phyloP scores from a whole-genome alignment of 2,797 vertebrate species.

The Eulemur mongoz region DNA sequence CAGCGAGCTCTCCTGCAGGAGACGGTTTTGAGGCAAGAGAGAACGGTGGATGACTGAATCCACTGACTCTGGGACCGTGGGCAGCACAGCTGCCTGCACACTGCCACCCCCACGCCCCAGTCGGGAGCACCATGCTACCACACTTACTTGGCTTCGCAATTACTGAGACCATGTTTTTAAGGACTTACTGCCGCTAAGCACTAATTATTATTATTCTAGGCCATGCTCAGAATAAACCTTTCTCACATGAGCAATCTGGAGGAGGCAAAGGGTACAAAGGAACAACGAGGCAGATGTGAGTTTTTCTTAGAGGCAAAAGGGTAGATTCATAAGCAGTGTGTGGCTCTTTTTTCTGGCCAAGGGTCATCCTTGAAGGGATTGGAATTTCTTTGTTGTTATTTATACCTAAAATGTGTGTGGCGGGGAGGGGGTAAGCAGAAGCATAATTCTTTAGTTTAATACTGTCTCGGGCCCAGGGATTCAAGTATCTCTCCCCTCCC shows the following conservation, averaged over 20 bases:
- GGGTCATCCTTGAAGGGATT: not conserved
- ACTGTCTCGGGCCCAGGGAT: not conserved
- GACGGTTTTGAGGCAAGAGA: not conserved
- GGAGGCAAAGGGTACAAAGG: not conserved
- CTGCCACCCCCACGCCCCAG: not conserved
- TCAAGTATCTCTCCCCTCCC: not conserved
- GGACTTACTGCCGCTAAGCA: not conserved
- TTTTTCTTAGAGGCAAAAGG: not conserved
- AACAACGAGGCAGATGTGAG: not conserved
- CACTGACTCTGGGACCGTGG: not conserved
- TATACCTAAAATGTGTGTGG: not conserved
- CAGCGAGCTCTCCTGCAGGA: not conserved
- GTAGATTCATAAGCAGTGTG: accelerated
- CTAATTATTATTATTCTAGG: slow-evolving; percentile 35
- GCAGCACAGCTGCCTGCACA: accelerated
- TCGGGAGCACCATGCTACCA: too few species aligned
- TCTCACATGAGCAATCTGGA: not conserved
- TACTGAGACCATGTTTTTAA: not conserved
- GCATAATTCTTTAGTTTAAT: not conserved
- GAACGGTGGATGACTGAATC: accelerated
- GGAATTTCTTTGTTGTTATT: not conserved
- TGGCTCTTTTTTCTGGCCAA: not conserved
- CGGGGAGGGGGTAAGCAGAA: too few species aligned
- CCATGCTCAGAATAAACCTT: slow-evolving; percentile 40
- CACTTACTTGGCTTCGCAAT: not conserved